phyloP scores from a whole-genome alignment of 2,888 invertebrate genomes.

The Calameuta pallipes region DNA sequence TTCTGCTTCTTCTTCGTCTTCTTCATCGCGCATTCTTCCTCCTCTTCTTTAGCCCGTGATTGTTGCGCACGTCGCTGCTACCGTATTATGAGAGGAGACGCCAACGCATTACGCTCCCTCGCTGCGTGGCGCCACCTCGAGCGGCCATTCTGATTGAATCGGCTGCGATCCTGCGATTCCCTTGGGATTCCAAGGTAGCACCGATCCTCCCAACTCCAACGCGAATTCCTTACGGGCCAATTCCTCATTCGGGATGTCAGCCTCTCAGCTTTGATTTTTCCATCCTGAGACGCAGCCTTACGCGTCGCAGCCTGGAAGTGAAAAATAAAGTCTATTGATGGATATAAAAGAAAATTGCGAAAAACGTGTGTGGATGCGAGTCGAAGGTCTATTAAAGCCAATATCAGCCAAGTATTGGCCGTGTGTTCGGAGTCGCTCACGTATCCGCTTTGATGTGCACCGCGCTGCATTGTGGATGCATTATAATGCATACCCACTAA shows the following conservation, averaged over 20 bases:
- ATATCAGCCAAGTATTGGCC: background rate
- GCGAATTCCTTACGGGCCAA: background rate
- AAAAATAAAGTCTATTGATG: background rate
- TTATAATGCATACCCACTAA: slow-evolving; percentile 57
- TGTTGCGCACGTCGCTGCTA: slow-evolving; percentile 35
- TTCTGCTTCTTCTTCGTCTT: slow-evolving; percentile 11
- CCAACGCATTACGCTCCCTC: slow-evolving; percentile 36
- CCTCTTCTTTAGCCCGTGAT: slow-evolving; percentile 23
- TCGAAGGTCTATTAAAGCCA: background rate
- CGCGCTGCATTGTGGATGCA: slow-evolving; percentile 59
- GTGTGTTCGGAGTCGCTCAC: slow-evolving; percentile 35
- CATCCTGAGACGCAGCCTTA: background rate
- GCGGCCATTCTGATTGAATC: slow-evolving; percentile 53
- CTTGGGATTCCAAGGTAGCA: slow-evolving; percentile 10
- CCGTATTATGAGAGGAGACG: slow-evolving; percentile 39
- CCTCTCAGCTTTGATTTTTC: background rate
- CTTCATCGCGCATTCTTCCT: slow-evolving; percentile 4
- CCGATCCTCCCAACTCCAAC: background rate
- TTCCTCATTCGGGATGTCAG: background rate
- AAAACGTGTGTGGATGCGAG: background rate
- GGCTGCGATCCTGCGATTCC: slow-evolving; percentile 26
- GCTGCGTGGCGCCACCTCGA: slow-evolving; percentile 54
- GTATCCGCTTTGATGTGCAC: slow-evolving; percentile 60
- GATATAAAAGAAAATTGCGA: background rate
- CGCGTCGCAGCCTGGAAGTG: background rate